A percentile compares a stretch with the other conserved stretches of the same genome.
These are phyloP conservation scores for Drosophila fungiperda DNA, from an alignment of 2,888 invertebrate species.

Conservation along the genomic window DNA sequence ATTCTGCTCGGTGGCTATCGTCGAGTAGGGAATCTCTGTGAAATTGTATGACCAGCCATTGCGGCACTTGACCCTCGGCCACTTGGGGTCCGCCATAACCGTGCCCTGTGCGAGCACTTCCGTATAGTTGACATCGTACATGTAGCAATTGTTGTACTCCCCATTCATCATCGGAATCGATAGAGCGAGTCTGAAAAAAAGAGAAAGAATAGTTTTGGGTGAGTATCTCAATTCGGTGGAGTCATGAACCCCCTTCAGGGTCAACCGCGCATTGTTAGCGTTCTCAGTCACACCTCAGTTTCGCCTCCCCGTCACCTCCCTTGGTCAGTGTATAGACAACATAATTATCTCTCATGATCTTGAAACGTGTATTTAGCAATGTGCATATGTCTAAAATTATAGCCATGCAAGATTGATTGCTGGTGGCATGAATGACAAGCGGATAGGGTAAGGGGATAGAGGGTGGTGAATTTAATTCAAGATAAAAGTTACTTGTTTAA, in stretches of 20 bases:
- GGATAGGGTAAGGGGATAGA: neutral
- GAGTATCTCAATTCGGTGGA: conserved; percentile 36
- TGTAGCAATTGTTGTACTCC: conserved; percentile 89
- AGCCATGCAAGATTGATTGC: conserved; percentile 41
- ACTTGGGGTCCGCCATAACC: conserved; percentile 87
- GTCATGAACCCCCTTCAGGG: conserved; percentile 49
- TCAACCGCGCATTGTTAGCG: conserved; percentile 43
- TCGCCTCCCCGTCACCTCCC: neutral
- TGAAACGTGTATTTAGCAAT: conserved; percentile 39
- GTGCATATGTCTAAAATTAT: conserved; percentile 33
- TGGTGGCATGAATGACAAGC: neutral
- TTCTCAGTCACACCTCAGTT: conserved; percentile 30
- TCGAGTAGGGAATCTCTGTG: conserved; percentile 92
- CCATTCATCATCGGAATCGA: conserved; percentile 89
- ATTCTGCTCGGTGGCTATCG: conserved; percentile 93
- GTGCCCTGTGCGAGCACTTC: conserved; percentile 87
- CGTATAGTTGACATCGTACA: conserved; percentile 92
- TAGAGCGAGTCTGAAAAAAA: conserved; percentile 87
- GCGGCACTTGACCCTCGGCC: conserved; percentile 89
- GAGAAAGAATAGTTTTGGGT: conserved; percentile 14
- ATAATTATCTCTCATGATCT: conserved; percentile 53
- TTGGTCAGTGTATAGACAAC: conserved; percentile 28
- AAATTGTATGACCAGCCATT: conserved; percentile 94
- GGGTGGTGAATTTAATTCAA: neutral
- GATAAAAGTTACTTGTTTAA: conserved; percentile 29